Conservation (phyloP, 92 coral and sea anemone species). For the Siderastrea siderea region DNA sequence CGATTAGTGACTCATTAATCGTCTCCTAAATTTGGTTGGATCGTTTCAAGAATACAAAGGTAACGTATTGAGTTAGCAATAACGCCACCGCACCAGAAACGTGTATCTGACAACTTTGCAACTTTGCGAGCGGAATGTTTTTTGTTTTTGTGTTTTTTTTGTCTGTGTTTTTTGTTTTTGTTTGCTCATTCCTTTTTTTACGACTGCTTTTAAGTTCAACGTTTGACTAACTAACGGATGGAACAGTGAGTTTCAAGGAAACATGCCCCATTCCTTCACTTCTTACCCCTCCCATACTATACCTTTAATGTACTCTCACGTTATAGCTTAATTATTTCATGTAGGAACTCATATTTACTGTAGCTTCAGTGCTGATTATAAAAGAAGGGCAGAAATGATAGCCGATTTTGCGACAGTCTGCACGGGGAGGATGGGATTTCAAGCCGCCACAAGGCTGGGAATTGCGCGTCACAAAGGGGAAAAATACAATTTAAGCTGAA, state of each 20-base stretch:
- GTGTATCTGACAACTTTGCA: not conserved
- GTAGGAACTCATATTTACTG: not conserved
- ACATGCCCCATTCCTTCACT: not conserved
- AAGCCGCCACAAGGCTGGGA: no score
- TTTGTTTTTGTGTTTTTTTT: not conserved
- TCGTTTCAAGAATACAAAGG: not conserved
- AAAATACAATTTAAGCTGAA: no score
- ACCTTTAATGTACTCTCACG: not conserved
- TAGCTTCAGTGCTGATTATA: not conserved
- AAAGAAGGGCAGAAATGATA: not conserved
- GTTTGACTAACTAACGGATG: no score
- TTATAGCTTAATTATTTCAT: not conserved
- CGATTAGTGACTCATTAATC: not conserved
- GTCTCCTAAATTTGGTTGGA: not conserved
- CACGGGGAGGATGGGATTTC: no score
- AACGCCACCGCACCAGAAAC: slow-evolving; percentile 3
- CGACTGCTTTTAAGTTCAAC: no score
- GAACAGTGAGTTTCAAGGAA: no score
- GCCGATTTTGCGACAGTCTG: no score
- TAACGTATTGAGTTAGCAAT: not conserved
- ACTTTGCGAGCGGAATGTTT: not conserved
- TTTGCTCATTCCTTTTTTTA: not conserved
- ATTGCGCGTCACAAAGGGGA: no score
- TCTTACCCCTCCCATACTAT: not conserved
- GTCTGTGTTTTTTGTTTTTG: not conserved